A percentile compares a stretch with the other conserved stretches of the same genome.
Conservation (phyloP, 2,888 invertebrate species). For the Hirtodrosophila confusa region DNA sequence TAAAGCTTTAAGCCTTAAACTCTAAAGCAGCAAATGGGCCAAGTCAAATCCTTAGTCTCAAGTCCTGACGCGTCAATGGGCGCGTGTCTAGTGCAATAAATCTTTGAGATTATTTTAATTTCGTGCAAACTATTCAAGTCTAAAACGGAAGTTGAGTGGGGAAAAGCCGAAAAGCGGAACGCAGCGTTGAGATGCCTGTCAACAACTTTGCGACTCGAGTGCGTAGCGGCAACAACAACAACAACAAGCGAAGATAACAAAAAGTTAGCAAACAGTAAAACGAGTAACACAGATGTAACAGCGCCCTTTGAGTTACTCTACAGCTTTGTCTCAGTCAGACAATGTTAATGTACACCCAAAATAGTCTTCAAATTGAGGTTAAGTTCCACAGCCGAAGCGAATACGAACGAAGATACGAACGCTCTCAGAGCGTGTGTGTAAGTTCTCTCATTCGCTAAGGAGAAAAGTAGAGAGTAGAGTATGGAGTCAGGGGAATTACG, state of each 20-base stretch:
- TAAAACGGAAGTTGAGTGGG: background rate
- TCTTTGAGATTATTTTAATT: conserved; percentile 78
- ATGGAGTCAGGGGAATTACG: background rate
- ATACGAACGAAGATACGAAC: conserved; percentile 7
- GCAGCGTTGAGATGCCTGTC: conserved; percentile 63
- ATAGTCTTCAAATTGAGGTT: conserved; percentile 57
- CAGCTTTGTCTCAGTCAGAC: conserved; percentile 26
- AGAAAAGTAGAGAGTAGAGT: too few relatives aligned
- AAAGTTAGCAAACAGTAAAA: conserved; percentile 55
- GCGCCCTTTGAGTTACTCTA: conserved; percentile 5
- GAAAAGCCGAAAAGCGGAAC: conserved; percentile 13
- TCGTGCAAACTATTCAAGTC: conserved; percentile 71
- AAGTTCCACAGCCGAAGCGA: conserved; percentile 57
- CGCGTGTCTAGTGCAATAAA: conserved; percentile 59
- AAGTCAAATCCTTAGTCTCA: conserved; percentile 9
- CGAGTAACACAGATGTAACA: conserved; percentile 17
- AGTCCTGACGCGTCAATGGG: conserved; percentile 29
- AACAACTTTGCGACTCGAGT: conserved; percentile 70
- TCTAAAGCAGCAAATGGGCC: background rate
- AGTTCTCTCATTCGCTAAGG: background rate
- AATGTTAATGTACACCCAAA: conserved; percentile 37
- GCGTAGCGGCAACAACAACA: conserved; percentile 28
- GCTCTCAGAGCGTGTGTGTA: too few relatives aligned
- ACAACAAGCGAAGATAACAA: conserved; percentile 48
- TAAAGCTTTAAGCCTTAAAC: conserved; percentile 5